These are phyloP conservation scores for Deroplatys truncata DNA, from an alignment of 2,888 invertebrate genomes.

Conservation along the genomic window DNA sequence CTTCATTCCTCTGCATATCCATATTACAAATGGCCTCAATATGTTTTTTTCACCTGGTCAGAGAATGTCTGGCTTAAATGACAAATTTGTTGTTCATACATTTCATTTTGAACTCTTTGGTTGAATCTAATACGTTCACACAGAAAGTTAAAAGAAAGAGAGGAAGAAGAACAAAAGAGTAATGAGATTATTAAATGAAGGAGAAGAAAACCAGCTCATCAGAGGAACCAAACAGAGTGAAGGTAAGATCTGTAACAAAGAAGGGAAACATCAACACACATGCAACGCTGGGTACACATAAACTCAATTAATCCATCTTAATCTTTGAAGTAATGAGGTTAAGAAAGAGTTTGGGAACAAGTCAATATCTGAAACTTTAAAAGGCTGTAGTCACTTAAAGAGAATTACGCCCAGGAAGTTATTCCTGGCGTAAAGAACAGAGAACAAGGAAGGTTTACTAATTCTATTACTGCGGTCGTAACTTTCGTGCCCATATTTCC, in stretches of 20 bases:
- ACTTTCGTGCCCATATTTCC: not conserved
- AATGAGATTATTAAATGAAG: not conserved
- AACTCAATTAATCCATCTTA: not conserved
- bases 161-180: no score
- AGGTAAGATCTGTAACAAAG: not conserved
- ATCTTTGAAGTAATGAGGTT: not conserved
- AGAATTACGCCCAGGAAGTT: not conserved
- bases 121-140: no score
- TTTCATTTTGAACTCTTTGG: no score
- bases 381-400: not conserved
- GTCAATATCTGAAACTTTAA: not conserved
- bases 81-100: no score
- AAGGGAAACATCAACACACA: not conserved
- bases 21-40: no score
- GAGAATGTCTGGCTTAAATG: no score
- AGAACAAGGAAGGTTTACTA: not conserved
- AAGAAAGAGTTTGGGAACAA: not conserved
- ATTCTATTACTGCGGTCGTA: not conserved
- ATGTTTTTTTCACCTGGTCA: no score
- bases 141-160: no score
- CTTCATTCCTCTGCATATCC: no score
- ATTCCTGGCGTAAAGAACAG: not conserved
- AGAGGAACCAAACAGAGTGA: not conserved
- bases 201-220: not conserved
- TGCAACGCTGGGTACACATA: not conserved